Evolutionary conservation across 2,888 invertebrate species (phyloP).

Genomic region (Boloria euphrosyne): DNA sequence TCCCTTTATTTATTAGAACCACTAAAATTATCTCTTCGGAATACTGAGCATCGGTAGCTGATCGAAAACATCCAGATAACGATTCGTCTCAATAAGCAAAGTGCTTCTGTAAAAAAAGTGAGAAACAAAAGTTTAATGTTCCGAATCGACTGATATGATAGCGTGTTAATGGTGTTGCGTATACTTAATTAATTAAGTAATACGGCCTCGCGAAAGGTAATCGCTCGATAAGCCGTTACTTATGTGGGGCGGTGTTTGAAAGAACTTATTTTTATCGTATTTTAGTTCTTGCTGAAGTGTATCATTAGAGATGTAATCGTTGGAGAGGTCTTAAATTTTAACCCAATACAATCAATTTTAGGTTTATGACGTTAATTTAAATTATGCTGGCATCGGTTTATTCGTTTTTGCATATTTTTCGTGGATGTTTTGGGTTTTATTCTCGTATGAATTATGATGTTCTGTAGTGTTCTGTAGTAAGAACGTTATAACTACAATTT

Average conservation of each 20-base stretch:
- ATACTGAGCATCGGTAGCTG: conserved; percentile 28
- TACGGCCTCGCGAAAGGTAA: conserved; percentile 54
- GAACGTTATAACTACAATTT: no score
- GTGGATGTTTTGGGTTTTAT: no score
- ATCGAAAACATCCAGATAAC: conserved; percentile 33
- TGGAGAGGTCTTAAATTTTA: neutral
- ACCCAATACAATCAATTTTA: neutral
- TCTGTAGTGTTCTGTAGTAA: no score
- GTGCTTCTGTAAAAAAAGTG: conserved; percentile 34
- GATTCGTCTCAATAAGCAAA: conserved; percentile 39
- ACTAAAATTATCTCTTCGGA: conserved; percentile 32
- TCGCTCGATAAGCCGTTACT: conserved; percentile 43
- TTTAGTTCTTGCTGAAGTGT: neutral
- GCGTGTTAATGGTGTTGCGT: conserved; percentile 55
- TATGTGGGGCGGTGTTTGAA: conserved; percentile 27
- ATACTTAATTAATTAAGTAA: conserved; percentile 62
- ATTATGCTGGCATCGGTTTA: no score
- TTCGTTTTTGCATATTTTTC: no score
- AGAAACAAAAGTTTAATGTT: conserved; percentile 45
- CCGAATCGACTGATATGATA: conserved; percentile 50
- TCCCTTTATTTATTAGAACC: conserved; percentile 29
- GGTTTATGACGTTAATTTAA: no score
- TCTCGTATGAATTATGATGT: no score
- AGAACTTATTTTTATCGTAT: neutral
- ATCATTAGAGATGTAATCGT: conserved; percentile 6